These are phyloP conservation scores for Bombyx mori DNA, from an alignment of 1,140 invertebrate genomes.

Conservation along the genomic window ASM3026992v2 NC_085118.1:2073501-2074000, in stretches of 20 bases:
- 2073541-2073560: too few relatives aligned
- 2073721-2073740: constrained; percentile 63
- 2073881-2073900: constrained; percentile 77
- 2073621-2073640: constrained; percentile 25
- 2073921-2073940: too few relatives aligned
- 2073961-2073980: too few relatives aligned
- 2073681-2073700: constrained; percentile 80
- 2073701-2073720: constrained; percentile 80
- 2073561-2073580: too few relatives aligned
- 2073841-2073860: constrained; percentile 72
- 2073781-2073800: constrained; percentile 75
- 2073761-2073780: constrained; percentile 46
- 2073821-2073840: constrained; percentile 84
- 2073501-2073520: too few relatives aligned
- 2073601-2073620: too few relatives aligned
- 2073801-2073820: constrained; percentile 93
- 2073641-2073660: constrained; percentile 88
- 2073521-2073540: too few relatives aligned
- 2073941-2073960: too few relatives aligned
- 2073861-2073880: constrained; percentile 75
- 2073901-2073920: too few relatives aligned
- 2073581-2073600: too few relatives aligned
- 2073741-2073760: constrained; percentile 15
- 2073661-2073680: constrained; percentile 78
- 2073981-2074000: too few relatives aligned